Percentiles rank a stretch among this genome's conserved stretches.
These are phyloP conservation scores for Plebejus anna DNA, from an alignment of 2,888 invertebrate species.

Conservation along the genomic window DNA sequence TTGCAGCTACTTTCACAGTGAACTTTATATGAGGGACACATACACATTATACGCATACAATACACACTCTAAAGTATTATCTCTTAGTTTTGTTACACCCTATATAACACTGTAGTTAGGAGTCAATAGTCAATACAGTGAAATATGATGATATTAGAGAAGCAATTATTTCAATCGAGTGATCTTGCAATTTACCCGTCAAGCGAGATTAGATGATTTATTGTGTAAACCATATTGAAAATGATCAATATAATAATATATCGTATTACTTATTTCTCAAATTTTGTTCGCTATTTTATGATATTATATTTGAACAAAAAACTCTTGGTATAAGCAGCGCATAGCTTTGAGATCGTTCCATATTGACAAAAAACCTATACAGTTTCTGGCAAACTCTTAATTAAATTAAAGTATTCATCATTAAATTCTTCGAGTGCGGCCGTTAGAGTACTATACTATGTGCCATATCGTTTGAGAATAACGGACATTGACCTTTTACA, in stretches of 20 bases:
- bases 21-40: too few species aligned
- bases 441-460: background rate
- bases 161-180: background rate
- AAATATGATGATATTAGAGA: background rate
- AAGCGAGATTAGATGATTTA: constrained; percentile 6
- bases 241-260: background rate
- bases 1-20: too few species aligned
- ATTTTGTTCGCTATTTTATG: background rate
- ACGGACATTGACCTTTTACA: too few species aligned
- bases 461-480: too few species aligned
- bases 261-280: background rate
- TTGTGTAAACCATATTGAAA: background rate
- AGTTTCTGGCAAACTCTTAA: too few species aligned
- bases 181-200: background rate
- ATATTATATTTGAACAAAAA: too few species aligned
- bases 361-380: too few species aligned
- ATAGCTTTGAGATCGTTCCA: too few species aligned
- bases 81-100: background rate
- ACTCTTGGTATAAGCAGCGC: too few species aligned
- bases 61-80: too few species aligned
- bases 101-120: background rate
- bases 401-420: too few species aligned
- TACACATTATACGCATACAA: too few species aligned
- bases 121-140: background rate
- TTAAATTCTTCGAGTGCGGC: background rate